These are phyloP conservation scores for Morelia viridis DNA, from an alignment of 2,797 vertebrate genomes.

Conservation along the genomic window DNA sequence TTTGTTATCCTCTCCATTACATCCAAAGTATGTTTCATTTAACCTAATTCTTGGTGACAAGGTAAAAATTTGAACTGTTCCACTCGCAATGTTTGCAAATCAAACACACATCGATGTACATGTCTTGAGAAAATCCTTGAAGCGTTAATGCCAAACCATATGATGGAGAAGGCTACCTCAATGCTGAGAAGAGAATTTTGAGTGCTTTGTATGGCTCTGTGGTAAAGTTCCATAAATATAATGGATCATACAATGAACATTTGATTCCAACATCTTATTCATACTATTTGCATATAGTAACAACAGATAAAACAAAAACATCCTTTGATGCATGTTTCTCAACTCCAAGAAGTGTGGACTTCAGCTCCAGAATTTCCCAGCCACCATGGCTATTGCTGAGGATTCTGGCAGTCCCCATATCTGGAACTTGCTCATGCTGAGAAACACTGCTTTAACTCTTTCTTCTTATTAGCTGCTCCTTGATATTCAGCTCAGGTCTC, in stretches of 20 bases:
- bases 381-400: neutral
- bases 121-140: too few relatives aligned
- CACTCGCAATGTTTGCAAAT: too few relatives aligned
- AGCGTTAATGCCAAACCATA: too few relatives aligned
- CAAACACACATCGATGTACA: too few relatives aligned
- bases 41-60: too few relatives aligned
- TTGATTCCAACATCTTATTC: neutral
- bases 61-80: too few relatives aligned
- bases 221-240: neutral
- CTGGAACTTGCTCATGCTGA: neutral
- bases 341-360: neutral
- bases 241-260: neutral
- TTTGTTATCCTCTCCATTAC: too few relatives aligned
- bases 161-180: neutral
- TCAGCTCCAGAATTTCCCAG: neutral
- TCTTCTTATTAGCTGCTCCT: too few relatives aligned
- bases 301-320: neutral
- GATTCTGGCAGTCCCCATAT: neutral
- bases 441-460: neutral
- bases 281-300: neutral
- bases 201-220: neutral
- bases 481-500: too few relatives aligned
- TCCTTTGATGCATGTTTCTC: neutral
- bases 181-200: neutral
- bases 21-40: too few relatives aligned